Percentiles rank a stretch among this genome's conserved stretches.
Conservation (phyloP, 2,113 vertebrate genomes). For the Phalacrocorax brasilianus region DNA sequence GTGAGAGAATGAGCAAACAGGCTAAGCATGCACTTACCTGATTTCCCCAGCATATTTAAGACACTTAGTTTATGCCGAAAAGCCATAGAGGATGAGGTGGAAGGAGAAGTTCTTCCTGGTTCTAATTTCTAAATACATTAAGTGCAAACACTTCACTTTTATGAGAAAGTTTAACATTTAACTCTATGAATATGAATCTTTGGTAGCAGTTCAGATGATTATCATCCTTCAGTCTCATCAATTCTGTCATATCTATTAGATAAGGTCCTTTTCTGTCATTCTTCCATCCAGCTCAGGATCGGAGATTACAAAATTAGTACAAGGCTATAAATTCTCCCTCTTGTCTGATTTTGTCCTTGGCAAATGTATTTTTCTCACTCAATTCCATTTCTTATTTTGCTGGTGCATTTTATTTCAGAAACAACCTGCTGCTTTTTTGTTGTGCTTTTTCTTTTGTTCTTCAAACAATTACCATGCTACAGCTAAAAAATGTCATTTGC, state of each 20-base stretch:
- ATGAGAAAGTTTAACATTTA: conserved; percentile 21
- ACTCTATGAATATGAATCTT: neutral
- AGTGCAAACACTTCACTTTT: neutral
- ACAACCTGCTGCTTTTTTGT: neutral
- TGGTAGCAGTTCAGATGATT: neutral
- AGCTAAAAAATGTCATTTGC: neutral
- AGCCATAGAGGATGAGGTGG: neutral
- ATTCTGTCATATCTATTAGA: neutral
- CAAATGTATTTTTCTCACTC: neutral
- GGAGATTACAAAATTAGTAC: neutral
- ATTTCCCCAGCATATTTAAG: neutral
- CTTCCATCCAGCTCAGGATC: neutral
- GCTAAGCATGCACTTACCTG: neutral
- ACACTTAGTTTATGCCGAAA: neutral
- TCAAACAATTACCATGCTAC: neutral
- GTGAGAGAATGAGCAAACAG: neutral
- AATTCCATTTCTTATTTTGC: neutral
- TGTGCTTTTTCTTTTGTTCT: neutral
- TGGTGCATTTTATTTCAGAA: neutral
- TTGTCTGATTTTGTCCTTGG: neutral
- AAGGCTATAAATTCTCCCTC: conserved; percentile 16
- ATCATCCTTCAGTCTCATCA: neutral
- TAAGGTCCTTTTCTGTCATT: neutral
- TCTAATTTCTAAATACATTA: conserved; percentile 22
- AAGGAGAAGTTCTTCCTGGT: neutral